These are phyloP conservation scores for Craniophora ligustri DNA, from an alignment of 2,888 invertebrate genomes.

Conservation along the genomic window DNA sequence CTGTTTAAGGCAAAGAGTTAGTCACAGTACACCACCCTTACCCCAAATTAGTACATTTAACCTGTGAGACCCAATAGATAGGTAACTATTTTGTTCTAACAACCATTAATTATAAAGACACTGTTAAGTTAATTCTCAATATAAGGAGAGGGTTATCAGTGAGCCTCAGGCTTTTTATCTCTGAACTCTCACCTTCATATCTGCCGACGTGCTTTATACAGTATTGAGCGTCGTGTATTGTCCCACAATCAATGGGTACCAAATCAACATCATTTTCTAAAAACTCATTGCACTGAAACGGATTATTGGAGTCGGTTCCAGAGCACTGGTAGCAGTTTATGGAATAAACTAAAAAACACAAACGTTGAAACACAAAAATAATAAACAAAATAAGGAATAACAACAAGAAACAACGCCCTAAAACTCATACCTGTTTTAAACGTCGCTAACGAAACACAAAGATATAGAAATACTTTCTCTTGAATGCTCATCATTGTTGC, in stretches of 20 bases:
- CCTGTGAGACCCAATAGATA: background rate
- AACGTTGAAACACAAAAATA: constrained; percentile 54
- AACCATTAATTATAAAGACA: background rate
- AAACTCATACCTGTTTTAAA: constrained; percentile 69
- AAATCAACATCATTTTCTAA: constrained; percentile 91
- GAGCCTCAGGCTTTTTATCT: constrained; percentile 17
- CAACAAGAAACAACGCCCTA: constrained; percentile 65
- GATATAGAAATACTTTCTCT: constrained; percentile 48
- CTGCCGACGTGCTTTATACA: constrained; percentile 98
- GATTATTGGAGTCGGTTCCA: constrained; percentile 92
- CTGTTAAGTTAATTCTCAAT: constrained; percentile 1
- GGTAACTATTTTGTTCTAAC: background rate
- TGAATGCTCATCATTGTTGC: constrained; percentile 52
- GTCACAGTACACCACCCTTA: constrained; percentile 6
- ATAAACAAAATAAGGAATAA: constrained; percentile 54
- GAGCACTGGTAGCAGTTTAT: constrained; percentile 97
- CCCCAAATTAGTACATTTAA: background rate
- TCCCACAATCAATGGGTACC: constrained; percentile 91
- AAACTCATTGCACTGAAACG: constrained; percentile 95
- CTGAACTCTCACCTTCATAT: constrained; percentile 92
- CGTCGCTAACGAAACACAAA: constrained; percentile 56
- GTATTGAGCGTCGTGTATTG: constrained; percentile 94
- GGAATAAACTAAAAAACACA: constrained; percentile 86
- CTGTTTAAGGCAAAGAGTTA: constrained; percentile 12
- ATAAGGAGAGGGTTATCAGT: background rate